Evolutionary conservation across 2,888 invertebrate genomes (phyloP).

Genomic region (Phasia obesa): DNA sequence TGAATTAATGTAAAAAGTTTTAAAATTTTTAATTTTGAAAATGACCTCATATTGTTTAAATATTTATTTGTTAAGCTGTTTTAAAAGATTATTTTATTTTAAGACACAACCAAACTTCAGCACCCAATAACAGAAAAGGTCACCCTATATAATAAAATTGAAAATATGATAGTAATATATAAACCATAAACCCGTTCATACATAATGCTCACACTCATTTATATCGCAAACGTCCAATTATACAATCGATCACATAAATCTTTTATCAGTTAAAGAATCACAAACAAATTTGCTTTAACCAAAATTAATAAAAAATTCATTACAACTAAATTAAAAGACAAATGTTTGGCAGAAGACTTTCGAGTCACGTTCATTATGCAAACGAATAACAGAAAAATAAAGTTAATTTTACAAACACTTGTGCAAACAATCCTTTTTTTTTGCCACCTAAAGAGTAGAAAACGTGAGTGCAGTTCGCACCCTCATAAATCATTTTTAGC

Average conservation of each 20-base stretch:
- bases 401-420: background rate
- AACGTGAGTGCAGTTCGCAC: conserved; percentile 9
- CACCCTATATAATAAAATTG: too few relatives aligned
- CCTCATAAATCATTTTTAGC: conserved; percentile 27
- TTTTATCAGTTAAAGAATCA: background rate
- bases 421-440: background rate
- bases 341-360: background rate
- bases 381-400: conserved; percentile 13
- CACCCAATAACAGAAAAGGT: too few relatives aligned
- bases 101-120: too few relatives aligned
- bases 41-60: too few relatives aligned
- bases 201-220: background rate
- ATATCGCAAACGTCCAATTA: background rate
- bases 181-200: too few relatives aligned
- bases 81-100: too few relatives aligned
- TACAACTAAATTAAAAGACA: conserved; percentile 47
- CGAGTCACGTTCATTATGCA: background rate
- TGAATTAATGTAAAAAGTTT: too few relatives aligned
- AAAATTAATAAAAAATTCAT: conserved; percentile 58
- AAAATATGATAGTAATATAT: too few relatives aligned
- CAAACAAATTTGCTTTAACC: conserved; percentile 13
- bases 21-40: too few relatives aligned
- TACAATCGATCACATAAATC: conserved; percentile 31
- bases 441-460: conserved; percentile 1
- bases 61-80: too few relatives aligned